These are phyloP conservation scores for Fragum fragum DNA, from an alignment of 2,888 invertebrate genomes.

Conservation along the genomic window DNA sequence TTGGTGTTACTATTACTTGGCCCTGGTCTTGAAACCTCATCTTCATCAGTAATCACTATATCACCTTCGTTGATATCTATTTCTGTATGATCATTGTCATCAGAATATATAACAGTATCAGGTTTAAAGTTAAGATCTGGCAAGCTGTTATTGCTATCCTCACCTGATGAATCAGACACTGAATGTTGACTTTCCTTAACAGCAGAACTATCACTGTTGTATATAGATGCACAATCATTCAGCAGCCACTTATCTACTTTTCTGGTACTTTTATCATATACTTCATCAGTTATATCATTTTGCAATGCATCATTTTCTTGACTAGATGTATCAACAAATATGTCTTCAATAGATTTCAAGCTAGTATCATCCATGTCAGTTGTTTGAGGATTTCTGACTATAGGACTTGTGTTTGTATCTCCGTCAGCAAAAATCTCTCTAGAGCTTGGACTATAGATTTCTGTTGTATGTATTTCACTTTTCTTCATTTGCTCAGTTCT, in stretches of 20 bases:
- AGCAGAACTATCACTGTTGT: neutral
- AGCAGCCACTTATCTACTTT: neutral
- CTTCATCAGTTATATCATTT: neutral
- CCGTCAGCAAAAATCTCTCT: neutral
- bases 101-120: neutral
- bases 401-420: neutral
- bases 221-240: neutral
- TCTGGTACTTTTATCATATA: neutral
- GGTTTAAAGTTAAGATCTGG: conserved; percentile 5
- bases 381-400: neutral
- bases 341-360: conserved; percentile 34
- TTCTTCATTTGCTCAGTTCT: neutral
- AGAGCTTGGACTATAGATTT: no score
- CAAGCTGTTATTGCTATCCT: conserved; percentile 10
- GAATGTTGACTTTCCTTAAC: neutral
- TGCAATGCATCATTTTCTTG: neutral
- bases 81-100: neutral
- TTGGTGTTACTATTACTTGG: neutral
- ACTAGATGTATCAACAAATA: conserved; percentile 34
- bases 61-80: neutral
- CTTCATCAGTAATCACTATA: neutral
- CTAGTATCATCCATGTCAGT: neutral
- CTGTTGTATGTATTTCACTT: neutral
- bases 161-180: neutral
- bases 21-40: neutral